These are phyloP conservation scores for Argyresthia goedartella DNA, from an alignment of 2,888 invertebrate species.

Conservation along the genomic window DNA sequence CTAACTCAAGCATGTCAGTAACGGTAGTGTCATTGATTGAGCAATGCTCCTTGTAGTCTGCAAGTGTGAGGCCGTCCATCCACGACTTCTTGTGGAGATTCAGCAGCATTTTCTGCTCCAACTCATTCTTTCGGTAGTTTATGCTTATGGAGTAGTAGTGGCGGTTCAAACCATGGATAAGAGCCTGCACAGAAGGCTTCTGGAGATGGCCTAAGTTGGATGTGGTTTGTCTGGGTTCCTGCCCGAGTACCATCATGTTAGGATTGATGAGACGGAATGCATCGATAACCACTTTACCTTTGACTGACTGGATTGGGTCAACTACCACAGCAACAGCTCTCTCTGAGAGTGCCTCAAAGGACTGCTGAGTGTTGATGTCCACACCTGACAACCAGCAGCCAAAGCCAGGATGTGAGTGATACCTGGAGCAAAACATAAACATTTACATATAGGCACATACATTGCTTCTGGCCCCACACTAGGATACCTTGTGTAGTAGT, in stretches of 20 bases:
- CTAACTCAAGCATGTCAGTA: constrained; percentile 95
- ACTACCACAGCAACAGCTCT: constrained; percentile 99
- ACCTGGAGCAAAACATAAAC: constrained; percentile 75
- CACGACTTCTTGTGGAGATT: constrained; percentile 99
- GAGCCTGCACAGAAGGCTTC: constrained; percentile 98
- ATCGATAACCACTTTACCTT: constrained; percentile 99
- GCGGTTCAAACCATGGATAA: constrained; percentile 98
- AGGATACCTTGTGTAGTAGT: too few species aligned
- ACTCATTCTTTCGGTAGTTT: constrained; percentile 98
- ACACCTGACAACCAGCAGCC: constrained; percentile 99
- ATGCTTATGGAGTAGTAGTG: constrained; percentile 99
- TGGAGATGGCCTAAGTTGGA: constrained; percentile 98
- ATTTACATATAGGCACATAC: too few species aligned
- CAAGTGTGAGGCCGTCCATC: constrained; percentile 95
- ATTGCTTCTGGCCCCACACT: too few species aligned
- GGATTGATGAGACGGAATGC: constrained; percentile 99
- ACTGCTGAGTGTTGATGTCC: constrained; percentile 99
- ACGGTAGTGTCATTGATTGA: constrained; percentile 94
- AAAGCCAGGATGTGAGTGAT: constrained; percentile 99
- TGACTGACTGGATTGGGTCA: constrained; percentile 99
- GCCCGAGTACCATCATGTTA: constrained; percentile 98
- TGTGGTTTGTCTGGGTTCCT: constrained; percentile 98
- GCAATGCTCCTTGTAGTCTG: constrained; percentile 94
- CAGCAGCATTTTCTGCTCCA: constrained; percentile 99
- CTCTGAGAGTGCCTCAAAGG: constrained; percentile 98